Evolutionary conservation across 30 jellyfish, hydroid and myxozoan species (phyloP).

Genomic region (Rhopilema esculentum): DNA sequence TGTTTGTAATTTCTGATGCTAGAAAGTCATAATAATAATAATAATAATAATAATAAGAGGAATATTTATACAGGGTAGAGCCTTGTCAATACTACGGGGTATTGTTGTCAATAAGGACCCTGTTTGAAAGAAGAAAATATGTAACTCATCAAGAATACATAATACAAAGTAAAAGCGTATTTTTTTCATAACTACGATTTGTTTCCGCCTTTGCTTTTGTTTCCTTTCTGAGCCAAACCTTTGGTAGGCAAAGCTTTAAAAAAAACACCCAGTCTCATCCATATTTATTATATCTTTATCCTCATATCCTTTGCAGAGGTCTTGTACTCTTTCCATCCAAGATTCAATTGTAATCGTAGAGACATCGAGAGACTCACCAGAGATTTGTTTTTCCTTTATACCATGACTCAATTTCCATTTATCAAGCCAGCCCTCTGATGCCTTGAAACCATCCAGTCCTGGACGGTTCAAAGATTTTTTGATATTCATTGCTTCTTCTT

Average conservation of each 20-base stretch:
- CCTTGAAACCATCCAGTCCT: conserved; percentile 34
- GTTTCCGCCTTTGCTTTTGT: conserved; percentile 16
- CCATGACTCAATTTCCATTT: conserved; percentile 49
- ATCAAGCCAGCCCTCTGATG: conserved; percentile 59
- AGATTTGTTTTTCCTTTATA: conserved; percentile 32
- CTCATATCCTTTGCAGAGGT: conserved; percentile 52
- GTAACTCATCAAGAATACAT: too few relatives aligned
- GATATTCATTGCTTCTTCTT: conserved; percentile 63
- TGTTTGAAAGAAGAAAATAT: too few relatives aligned
- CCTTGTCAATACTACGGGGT: too few relatives aligned
- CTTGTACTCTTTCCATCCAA: conserved; percentile 45
- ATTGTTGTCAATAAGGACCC: too few relatives aligned
- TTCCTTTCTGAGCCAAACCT: conserved; percentile 38
- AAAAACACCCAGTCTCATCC: conserved; percentile 59
- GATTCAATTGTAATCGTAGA: conserved; percentile 14
- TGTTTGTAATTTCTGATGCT: too few relatives aligned
- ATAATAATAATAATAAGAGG: too few relatives aligned
- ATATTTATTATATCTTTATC: conserved; percentile 33
- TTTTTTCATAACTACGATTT: too few relatives aligned
- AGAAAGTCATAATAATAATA: too few relatives aligned
- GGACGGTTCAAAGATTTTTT: conserved; percentile 33
- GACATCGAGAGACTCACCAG: conserved; percentile 59
- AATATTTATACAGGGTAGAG: too few relatives aligned
- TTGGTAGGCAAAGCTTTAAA: too few relatives aligned
- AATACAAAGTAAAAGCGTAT: too few relatives aligned